Base-by-base conservation (phyloP, 2,113 vertebrate genomes). In the Chlorodrepanis virens region DNA sequence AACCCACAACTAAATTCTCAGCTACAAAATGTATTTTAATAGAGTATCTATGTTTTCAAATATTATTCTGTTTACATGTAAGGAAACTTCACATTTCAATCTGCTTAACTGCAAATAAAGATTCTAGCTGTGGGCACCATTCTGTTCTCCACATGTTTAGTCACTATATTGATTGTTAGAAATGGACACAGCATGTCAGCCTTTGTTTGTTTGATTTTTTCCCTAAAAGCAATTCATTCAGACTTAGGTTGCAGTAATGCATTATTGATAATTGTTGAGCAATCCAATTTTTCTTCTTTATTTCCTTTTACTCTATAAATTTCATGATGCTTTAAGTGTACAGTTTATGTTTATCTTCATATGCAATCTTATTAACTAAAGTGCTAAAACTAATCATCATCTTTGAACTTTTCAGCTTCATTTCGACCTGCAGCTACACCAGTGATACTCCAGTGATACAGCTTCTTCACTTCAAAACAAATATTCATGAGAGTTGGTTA, bases 201-300 rank as follows among this genome's bases (percentile, higher is more conserved):
- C 49, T 61, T 83, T 67, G 50, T 11, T 47, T 74, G 69, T 11
- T 72, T 39, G 60, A 19, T 45, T 78, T 64, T 83, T 54, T n/a
- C 35, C 33, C 50, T 52, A 83, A 64, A 33, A 93, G 54, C 33
- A 60, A 64, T 77, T 90, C 64, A 67, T 86, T 83, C 68, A 93
- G 83, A 87, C 44, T 81, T 64, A 39, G 33, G 54, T 16, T 91
- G 64, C 35, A 59, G 39, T 92, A 96, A 90, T 90, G 90, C 56
- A 70, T 29, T 94, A 91, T 72, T 92, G 94, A 86, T 95, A 94
- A 70, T 83, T 87, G 70, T 72, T 93, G 35, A 74, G 52, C 52
- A 72, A 83, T 60, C 10, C 39, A 83, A 59, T 78, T 71, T 94
- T 89, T 90, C 59, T 85, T 79, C 52, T 87, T 89, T 84, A 85